Percentiles rank a stretch among this genome's conserved stretches.
Evolutionary conservation across 1,140 invertebrate species (phyloP).

Genomic region (Eueides isabella): DNA sequence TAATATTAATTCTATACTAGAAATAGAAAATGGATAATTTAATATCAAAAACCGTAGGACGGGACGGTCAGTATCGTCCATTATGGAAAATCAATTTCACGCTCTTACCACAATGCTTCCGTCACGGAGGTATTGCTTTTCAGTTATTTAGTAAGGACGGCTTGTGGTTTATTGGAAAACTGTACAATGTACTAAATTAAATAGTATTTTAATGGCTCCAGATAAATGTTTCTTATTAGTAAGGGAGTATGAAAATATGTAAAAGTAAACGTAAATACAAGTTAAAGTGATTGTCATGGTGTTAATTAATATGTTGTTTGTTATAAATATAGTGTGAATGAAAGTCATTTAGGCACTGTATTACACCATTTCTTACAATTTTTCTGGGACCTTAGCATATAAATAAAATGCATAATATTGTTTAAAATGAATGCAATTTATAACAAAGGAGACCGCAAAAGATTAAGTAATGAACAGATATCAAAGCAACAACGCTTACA

Average conservation of each 20-base stretch:
- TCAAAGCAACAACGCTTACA: slow-evolving; percentile 18
- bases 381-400: background rate
- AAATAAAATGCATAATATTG: background rate
- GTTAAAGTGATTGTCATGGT: background rate
- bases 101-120: slow-evolving; percentile 28
- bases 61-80: slow-evolving; percentile 24
- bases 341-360: too few species aligned
- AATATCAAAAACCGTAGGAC: slow-evolving; percentile 14
- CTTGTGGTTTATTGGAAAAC: slow-evolving; percentile 20
- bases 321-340: too few species aligned
- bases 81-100: slow-evolving; percentile 32
- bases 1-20: background rate
- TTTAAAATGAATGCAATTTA: slow-evolving; percentile 23
- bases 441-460: slow-evolving; percentile 25
- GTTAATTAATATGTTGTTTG: too few species aligned
- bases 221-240: background rate
- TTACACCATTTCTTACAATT: too few species aligned
- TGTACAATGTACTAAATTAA: background rate
- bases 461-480: slow-evolving; percentile 22
- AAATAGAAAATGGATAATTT: background rate
- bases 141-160: slow-evolving; percentile 24
- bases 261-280: background rate
- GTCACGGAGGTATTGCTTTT: slow-evolving; percentile 25
- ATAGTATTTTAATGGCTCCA: background rate
- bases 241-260: background rate